These are phyloP conservation scores for Sebastes wilsoni DNA, from an alignment of 2,797 vertebrate genomes.

Conservation along the genomic window DNA sequence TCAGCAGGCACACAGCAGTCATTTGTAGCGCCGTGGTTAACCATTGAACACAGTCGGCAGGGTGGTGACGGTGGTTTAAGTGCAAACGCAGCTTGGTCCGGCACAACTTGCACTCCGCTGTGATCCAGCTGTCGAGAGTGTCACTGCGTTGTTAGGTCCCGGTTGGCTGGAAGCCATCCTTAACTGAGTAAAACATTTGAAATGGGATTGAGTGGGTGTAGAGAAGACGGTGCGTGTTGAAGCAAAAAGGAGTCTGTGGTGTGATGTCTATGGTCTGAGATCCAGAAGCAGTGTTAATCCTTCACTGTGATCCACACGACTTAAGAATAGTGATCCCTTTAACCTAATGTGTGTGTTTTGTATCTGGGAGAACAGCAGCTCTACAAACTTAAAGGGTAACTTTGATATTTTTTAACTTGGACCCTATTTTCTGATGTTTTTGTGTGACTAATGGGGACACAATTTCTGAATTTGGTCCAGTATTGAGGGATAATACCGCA, in stretches of 20 bases:
- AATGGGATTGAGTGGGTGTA: constrained; percentile 1
- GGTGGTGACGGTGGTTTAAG: constrained; percentile 48
- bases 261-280: constrained; percentile 11
- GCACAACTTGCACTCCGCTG: constrained; percentile 37
- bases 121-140: constrained; percentile 49
- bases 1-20: constrained; percentile 49
- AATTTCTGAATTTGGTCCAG: too few species aligned
- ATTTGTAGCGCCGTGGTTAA: constrained; percentile 66
- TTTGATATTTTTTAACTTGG: too few species aligned
- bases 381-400: neutral
- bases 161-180: constrained; percentile 5
- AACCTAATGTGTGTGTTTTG: neutral
- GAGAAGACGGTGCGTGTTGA: constrained; percentile 1
- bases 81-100: constrained; percentile 53
- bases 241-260: constrained; percentile 1
- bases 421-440: too few species aligned
- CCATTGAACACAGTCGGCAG: constrained; percentile 59
- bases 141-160: constrained; percentile 35
- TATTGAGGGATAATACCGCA: too few species aligned
- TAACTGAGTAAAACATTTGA: constrained; percentile 12
- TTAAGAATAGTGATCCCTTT: neutral
- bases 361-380: constrained; percentile 5
- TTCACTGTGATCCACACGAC: constrained; percentile 4
- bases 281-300: constrained; percentile 36
- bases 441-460: too few species aligned